Evolutionary conservation across 2,113 vertebrate genomes (phyloP), one percentile per base, ranked within the genome.

Genomic region (Anhinga rufa): DNA sequence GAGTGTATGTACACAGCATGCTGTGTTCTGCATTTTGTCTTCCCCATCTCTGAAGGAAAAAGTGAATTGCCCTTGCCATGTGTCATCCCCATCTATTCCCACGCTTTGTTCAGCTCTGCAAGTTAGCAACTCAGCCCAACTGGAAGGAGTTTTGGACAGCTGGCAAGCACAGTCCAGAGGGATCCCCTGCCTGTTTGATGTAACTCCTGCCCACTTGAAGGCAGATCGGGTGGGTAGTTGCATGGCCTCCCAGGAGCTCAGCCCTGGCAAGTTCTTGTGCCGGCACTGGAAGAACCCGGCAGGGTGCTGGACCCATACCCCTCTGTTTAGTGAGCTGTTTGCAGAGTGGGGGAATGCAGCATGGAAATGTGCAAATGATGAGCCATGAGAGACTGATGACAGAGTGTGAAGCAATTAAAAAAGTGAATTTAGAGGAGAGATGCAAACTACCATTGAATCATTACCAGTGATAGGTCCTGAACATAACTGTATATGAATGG

Each of bases 61-160:
- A 93, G 32, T 36, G 89, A 95, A 82, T 81, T 96, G 93, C 82
- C 95, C 97, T 98, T 98, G 96, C 66, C 62, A 34, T 2, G 2
- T 86, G 89, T 97, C 86, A 91, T 66, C 66, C 46, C 55, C 36
- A 71, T 82, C 92, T 97, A 97, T 95, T 97, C 93, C 81, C 80
- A 20, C 46, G 26, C 42, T 81, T 94, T 77, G 38, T 71, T 55
- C 62, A 69, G 69, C 8, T 11, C 70, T 93, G 82, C 61, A 72
- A 86, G 71, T 93, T 86, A 97, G 92, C 60, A 87, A 49, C 22
- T 40, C 65, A 75, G 84, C 91, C 84, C 82, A 90, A 87, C 86
- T 95, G 92, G 86, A 97, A 93, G 77, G 61, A 51, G 48, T 65
- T 49, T 34, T 94, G 84, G 82, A 96, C 97, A 98, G 97, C 97